Evolutionary conservation across 1,140 invertebrate species (phyloP).

Genomic region (Hyles euphorbiae): DNA sequence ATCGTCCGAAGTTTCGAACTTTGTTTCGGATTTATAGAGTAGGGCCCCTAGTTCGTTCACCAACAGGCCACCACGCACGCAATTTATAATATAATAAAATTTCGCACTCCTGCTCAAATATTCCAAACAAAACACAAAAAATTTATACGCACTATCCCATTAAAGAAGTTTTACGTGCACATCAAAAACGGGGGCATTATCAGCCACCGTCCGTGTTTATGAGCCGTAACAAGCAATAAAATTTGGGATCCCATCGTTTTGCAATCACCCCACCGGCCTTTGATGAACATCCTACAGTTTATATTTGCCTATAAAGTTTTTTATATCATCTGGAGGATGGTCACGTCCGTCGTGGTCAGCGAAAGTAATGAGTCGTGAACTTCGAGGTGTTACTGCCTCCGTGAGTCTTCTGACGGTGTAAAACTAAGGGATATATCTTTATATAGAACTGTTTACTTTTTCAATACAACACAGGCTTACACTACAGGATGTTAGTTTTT

Average conservation of each 20-base stretch:
- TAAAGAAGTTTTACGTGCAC: constrained; percentile 47
- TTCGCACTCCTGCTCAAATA: not conserved
- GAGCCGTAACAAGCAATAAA: constrained; percentile 68
- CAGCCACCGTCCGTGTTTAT: constrained; percentile 49
- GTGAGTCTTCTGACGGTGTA: constrained; percentile 26
- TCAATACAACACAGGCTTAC: too few species aligned
- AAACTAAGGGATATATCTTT: constrained; percentile 27
- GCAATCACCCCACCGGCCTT: constrained; percentile 48
- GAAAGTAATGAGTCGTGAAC: constrained; percentile 64
- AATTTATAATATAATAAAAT: too few species aligned
- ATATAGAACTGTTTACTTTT: too few species aligned
- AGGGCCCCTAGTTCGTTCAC: too few species aligned
- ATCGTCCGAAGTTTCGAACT: too few species aligned
- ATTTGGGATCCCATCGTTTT: constrained; percentile 55
- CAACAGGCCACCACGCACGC: too few species aligned
- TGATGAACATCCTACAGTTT: constrained; percentile 61
- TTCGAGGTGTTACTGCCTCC: constrained; percentile 21
- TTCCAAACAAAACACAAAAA: constrained; percentile 10
- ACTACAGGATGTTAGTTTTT: too few species aligned
- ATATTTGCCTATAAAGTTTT: constrained; percentile 67
- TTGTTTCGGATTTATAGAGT: too few species aligned
- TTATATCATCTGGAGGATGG: constrained; percentile 38
- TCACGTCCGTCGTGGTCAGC: constrained; percentile 47
- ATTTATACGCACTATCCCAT: constrained; percentile 28
- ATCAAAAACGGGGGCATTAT: constrained; percentile 39